These are phyloP conservation scores for Tyrophagus putrescentiae DNA, from an alignment of 1,140 invertebrate species.

Conservation along the genomic window DNA sequence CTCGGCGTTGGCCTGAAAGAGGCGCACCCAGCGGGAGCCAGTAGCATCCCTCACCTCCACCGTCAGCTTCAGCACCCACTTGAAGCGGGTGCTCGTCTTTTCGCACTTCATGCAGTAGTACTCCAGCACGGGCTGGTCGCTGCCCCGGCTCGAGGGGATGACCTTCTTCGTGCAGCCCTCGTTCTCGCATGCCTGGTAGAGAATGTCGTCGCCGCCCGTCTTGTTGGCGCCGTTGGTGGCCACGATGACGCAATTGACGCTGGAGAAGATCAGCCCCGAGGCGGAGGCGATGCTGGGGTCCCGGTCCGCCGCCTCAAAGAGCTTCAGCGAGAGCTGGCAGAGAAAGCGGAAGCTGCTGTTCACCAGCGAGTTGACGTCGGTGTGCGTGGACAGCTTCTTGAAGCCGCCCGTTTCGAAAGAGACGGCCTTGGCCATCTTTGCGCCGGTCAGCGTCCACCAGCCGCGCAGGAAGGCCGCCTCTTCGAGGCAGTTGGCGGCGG, in stretches of 20 bases:
- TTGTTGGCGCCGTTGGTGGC: slow-evolving; percentile 50
- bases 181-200: no score
- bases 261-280: slow-evolving; percentile 46
- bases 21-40: slow-evolving; percentile 66
- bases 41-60: slow-evolving; percentile 63
- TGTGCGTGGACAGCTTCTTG: neutral
- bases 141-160: slow-evolving; percentile 60
- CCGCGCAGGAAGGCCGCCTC: neutral
- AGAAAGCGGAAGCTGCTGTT: slow-evolving; percentile 44
- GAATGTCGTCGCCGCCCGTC: slow-evolving; percentile 57
- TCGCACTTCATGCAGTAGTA: slow-evolving; percentile 91
- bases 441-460: slow-evolving; percentile 45
- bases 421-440: slow-evolving; percentile 62
- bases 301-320: slow-evolving; percentile 27
- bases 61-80: slow-evolving; percentile 61
- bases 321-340: slow-evolving; percentile 29
- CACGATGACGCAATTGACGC: slow-evolving; percentile 53
- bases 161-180: slow-evolving; percentile 63
- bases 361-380: slow-evolving; percentile 69
- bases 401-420: no score
- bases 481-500: slow-evolving; percentile 42
- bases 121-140: slow-evolving; percentile 75
- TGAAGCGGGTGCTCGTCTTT: slow-evolving; percentile 63
- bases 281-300: neutral
- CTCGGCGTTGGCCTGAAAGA: slow-evolving; percentile 75